A percentile compares a stretch with the other conserved stretches of the same genome.
Conservation (phyloP, 2,888 invertebrate genomes). For the Drosophila setosimentum region DNA sequence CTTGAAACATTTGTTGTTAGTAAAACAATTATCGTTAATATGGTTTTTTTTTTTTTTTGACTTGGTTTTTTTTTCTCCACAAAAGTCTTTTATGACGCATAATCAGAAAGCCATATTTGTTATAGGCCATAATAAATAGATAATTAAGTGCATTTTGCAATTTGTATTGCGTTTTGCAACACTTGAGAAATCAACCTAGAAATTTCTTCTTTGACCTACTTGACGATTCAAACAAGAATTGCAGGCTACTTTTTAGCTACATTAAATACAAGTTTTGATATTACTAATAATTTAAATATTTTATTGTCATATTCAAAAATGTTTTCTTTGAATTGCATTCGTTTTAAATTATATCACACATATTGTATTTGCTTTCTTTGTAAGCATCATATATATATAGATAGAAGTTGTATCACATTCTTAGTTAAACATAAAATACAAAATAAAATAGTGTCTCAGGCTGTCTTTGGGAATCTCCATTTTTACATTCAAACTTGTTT, state of each 20-base stretch:
- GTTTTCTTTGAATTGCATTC: not conserved
- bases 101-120: constrained; percentile 4
- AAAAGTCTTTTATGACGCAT: not conserved
- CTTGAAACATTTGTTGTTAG: constrained; percentile 73
- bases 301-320: not conserved
- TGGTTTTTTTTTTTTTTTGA: not conserved
- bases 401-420: not conserved
- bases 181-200: not conserved
- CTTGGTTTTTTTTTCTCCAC: not conserved
- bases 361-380: not conserved
- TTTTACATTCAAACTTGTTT: constrained; percentile 23
- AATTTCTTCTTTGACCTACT: not conserved
- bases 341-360: not conserved
- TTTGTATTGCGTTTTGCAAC: not conserved
- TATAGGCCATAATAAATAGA: constrained; percentile 1
- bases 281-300: not conserved
- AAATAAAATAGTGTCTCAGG: constrained; percentile 13
- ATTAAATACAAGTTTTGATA: not conserved
- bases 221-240: not conserved
- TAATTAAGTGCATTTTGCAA: not conserved
- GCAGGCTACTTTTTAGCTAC: not conserved
- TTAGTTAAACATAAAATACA: not conserved
- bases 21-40: constrained; percentile 26
- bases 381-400: not conserved
- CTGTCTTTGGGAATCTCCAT: constrained; percentile 29